Base-by-base conservation (phyloP, 37 sponge, comb jelly and placozoan species). In the Aphrocallistes beatrix region DNA sequence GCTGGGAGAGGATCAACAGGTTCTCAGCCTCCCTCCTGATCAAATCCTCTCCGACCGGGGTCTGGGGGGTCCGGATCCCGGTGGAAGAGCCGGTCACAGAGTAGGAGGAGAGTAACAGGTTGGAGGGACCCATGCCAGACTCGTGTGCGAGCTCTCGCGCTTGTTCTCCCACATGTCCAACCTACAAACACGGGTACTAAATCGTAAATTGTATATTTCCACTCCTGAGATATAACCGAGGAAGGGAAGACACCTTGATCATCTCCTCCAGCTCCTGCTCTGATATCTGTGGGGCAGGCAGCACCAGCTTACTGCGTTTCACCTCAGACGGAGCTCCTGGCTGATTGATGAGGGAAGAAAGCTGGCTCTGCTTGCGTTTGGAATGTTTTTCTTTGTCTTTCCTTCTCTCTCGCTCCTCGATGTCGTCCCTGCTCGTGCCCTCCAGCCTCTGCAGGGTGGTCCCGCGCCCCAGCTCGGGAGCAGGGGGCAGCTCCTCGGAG, bases 211-310 rank as follows among this genome's bases (percentile, higher is more conserved):
- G 8, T 25, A 21, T 60, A 60, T 19, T 60, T 42, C 13, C 45
- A 42, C 10, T 16, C 10, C 13, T 13, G 13, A 42, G 49, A 47
- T 21, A 47, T 47, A 13, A 47, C 82, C 17, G 13, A 21, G 82
- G 36, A 30, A 36, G 23, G 17, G 19, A 21, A 21, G 36, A 36
- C 1, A 36, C 69, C 25, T 25, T 23, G 39, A 84, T 23, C 38
- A 93, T 91, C 89, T 97, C 98, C 51, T 93, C 93, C 28, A 97
- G 69, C 45, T 97, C 98, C 48, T 42, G 10, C 38, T 97, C 95
- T n/a, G 95, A 93, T 36, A 97, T 92, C 86, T 97, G 98, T 6
- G 98, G 98, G 60, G 98, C 83, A 25, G 98, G 98, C 1, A 97
- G 91, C 16, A 97, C 92, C 39, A 97, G 89, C 81, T 97, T 97